A percentile compares a stretch with the other conserved stretches of the same genome.
phyloP scores from a whole-genome alignment of 2,888 invertebrate genomes.

The Hetaerina titia region DNA sequence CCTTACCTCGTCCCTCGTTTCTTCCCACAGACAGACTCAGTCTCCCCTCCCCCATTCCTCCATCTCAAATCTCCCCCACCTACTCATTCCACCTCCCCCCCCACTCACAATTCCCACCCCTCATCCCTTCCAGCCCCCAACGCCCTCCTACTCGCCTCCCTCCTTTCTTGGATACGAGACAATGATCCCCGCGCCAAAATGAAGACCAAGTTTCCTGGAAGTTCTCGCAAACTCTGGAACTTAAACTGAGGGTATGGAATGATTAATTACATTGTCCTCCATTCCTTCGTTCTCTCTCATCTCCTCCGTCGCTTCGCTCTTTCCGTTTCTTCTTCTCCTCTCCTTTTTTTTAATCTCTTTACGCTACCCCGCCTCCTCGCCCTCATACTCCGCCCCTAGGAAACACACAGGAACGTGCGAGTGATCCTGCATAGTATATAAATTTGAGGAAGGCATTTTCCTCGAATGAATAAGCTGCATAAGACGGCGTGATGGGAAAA shows the following conservation, averaged over 20 bases:
- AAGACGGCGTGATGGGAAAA: neutral
- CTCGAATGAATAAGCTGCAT: constrained; percentile 21
- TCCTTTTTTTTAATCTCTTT: no score
- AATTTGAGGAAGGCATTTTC: constrained; percentile 27
- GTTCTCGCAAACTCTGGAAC: constrained; percentile 45
- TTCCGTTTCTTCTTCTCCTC: neutral
- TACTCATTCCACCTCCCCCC: neutral
- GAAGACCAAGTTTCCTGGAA: constrained; percentile 46
- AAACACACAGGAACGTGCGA: neutral
- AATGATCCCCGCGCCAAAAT: constrained; percentile 50
- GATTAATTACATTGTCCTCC: constrained; percentile 52
- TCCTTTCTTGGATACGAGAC: constrained; percentile 19
- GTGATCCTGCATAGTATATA: constrained; percentile 28
- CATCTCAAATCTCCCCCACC: neutral
- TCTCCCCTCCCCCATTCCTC: neutral
- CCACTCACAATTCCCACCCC: neutral
- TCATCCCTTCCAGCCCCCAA: neutral
- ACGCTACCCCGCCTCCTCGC: neutral
- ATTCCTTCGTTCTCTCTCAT: neutral
- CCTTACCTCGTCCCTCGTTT: neutral
- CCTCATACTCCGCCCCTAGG: neutral
- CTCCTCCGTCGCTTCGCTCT: neutral
- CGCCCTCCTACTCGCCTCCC: neutral
- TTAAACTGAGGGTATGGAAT: constrained; percentile 39
- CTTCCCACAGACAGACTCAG: neutral